phyloP scores from a whole-genome alignment of 2,797 vertebrate genomes.

The Gallirallus australis region DNA sequence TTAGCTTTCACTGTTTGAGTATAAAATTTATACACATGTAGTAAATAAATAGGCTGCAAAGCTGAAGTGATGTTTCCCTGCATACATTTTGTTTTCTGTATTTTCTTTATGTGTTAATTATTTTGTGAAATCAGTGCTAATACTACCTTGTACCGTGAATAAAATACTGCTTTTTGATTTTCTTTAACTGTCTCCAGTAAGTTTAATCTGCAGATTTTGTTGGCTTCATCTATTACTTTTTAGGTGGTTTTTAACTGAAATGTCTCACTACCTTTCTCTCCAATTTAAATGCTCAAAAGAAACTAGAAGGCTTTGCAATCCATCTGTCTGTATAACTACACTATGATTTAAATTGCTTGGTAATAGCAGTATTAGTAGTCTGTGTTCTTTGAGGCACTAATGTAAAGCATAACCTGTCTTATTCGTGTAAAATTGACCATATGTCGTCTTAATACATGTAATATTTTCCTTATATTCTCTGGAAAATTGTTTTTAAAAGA shows the following conservation, averaged over 20 bases:
- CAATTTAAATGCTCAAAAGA: conserved; percentile 18
- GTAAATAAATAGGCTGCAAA: neutral
- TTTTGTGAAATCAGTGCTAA: neutral
- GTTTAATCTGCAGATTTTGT: neutral
- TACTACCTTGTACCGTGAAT: neutral
- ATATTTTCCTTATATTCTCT: neutral
- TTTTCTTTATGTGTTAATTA: neutral
- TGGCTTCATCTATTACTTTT: neutral
- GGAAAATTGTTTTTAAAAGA: neutral
- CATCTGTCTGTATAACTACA: conserved; percentile 49
- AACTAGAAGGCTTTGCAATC: neutral
- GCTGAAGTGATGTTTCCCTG: neutral
- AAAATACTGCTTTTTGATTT: neutral
- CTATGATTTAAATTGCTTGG: conserved; percentile 48
- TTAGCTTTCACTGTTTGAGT: neutral
- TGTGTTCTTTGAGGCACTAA: conserved; percentile 6
- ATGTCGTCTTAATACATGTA: conserved; percentile 14
- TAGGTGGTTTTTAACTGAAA: neutral
- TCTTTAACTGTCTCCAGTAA: neutral
- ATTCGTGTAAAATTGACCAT: conserved; percentile 3
- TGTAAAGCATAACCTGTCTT: conserved; percentile 33
- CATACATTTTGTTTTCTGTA: neutral
- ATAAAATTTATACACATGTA: neutral
- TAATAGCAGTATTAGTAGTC: conserved; percentile 39
- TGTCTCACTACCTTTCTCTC: neutral